Conservation (phyloP, 2,797 vertebrate genomes). For the Acestrorhynchus altus region DNA sequence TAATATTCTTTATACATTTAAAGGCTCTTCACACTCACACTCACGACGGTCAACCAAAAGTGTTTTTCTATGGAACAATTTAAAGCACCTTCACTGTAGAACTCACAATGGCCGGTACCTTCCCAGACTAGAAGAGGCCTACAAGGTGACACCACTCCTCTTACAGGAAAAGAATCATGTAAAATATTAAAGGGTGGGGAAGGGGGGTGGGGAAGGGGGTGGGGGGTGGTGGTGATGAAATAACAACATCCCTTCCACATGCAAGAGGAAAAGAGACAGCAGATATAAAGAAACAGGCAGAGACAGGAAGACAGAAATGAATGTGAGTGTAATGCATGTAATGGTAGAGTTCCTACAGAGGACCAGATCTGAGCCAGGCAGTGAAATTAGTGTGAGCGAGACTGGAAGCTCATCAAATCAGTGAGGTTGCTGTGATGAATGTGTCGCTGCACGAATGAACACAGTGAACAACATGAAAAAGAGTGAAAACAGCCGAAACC, state of each 20-base stretch:
- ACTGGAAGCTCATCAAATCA: conserved; percentile 1
- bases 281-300: neutral
- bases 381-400: neutral
- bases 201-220: neutral
- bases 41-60: too few relatives aligned
- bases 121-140: neutral
- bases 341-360: neutral
- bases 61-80: too few relatives aligned
- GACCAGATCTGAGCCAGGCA: neutral
- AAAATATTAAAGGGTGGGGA: conserved; percentile 30
- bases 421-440: neutral
- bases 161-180: conserved; percentile 43
- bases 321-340: neutral
- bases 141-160: conserved; percentile 57
- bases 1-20: too few relatives aligned
- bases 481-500: too few relatives aligned
- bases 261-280: neutral
- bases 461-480: neutral
- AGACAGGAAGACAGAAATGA: conserved; percentile 1
- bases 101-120: neutral
- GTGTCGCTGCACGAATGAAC: neutral
- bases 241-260: neutral
- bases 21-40: too few relatives aligned
- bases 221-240: neutral
- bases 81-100: too few relatives aligned